Evolutionary conservation across 2,113 vertebrate species (phyloP).

Genomic region (Addax nasomaculatus): DNA sequence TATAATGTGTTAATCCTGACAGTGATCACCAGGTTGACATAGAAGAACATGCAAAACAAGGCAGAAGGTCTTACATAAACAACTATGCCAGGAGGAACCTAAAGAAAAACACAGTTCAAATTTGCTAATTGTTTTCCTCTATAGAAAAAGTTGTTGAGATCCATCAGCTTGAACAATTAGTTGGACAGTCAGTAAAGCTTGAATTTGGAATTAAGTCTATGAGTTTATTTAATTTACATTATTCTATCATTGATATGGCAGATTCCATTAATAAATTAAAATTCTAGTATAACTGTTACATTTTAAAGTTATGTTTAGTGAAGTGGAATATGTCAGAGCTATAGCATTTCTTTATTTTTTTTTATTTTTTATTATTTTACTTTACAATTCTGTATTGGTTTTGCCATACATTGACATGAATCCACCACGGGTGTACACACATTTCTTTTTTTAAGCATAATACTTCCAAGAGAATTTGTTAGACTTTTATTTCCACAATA

Average conservation of each 20-base stretch:
- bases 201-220: background rate
- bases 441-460: slow-evolving; percentile 58
- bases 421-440: background rate
- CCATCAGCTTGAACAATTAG: background rate
- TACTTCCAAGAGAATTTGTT: slow-evolving; percentile 70
- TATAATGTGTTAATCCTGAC: background rate
- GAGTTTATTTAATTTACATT: background rate
- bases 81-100: background rate
- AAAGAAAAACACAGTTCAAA: background rate
- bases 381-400: no score
- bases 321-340: slow-evolving; percentile 55
- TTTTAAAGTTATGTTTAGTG: slow-evolving; percentile 43
- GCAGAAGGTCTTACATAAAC: background rate
- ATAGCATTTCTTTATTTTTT: slow-evolving; percentile 55
- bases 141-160: background rate
- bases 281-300: background rate
- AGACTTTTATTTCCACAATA: slow-evolving; percentile 68
- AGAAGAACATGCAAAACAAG: background rate
- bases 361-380: no score
- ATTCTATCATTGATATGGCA: background rate
- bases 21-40: background rate
- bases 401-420: no score
- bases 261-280: background rate
- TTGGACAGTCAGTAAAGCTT: background rate
- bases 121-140: background rate